These are phyloP conservation scores for Anthopleura xanthogrammica DNA, from an alignment of 92 coral and sea anemone species.

Conservation along the genomic window DNA sequence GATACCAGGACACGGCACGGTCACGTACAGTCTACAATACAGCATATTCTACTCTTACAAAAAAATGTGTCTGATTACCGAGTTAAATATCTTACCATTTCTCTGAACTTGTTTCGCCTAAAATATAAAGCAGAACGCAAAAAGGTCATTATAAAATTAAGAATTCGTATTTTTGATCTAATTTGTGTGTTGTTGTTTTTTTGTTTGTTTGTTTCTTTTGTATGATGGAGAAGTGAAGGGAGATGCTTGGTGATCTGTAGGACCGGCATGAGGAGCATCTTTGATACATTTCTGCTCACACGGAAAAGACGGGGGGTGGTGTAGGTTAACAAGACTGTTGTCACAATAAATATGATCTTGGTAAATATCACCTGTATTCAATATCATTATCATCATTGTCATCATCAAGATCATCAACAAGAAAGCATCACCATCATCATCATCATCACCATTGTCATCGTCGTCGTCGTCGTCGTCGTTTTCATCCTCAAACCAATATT, in stretches of 20 bases:
- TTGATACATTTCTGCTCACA: too few species aligned
- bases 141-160: neutral
- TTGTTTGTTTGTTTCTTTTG: neutral
- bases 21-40: neutral
- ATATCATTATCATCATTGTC: neutral
- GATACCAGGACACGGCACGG: too few species aligned
- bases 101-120: conserved; percentile 90
- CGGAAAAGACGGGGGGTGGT: too few species aligned
- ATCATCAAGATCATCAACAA: neutral
- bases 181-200: too few species aligned
- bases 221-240: too few species aligned
- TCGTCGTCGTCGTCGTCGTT: neutral
- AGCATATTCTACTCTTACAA: neutral
- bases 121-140: conserved; percentile 6
- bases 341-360: neutral
- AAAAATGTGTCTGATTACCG: neutral
- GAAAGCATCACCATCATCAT: too few species aligned
- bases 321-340: neutral
- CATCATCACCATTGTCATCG: too few species aligned
- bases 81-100: conserved; percentile 59
- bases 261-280: too few species aligned
- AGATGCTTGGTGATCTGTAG: too few species aligned
- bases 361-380: too few species aligned
- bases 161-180: too few species aligned
- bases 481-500: too few species aligned